Base-by-base conservation (phyloP, 2,888 invertebrate genomes). In the Timema cristinae region DNA sequence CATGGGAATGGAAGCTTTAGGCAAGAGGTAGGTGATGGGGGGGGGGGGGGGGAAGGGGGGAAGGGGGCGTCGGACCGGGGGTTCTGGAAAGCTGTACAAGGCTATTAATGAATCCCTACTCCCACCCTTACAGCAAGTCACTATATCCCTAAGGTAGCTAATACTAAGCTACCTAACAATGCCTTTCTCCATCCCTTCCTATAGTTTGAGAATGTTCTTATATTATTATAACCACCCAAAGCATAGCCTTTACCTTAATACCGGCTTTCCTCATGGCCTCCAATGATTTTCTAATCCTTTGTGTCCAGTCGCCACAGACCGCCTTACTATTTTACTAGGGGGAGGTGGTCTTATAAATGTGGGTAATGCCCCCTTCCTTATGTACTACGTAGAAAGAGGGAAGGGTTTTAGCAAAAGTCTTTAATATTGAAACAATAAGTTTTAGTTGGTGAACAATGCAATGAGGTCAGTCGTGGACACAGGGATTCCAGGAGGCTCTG, bases 391-490 rank as follows among this genome's bases (percentile, higher is more conserved):
- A 48, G 47, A 63, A 63, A 63, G 63, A 63, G 63, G 63, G 63
- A 63, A n/a, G n/a, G n/a, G n/a, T n/a, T 63, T 63, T 63, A 48
- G 63, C 63, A 48, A 48, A 63, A 63, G 63, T 73, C 72, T 73
- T 72, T 73, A 74, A 74, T 74, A 74, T 74, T 74, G 70, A 71
- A 74, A 74, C 74, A 74, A 74, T 74, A 74, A 74, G 74, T 74
- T 73, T 50, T 63, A 63, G 63, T 63, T 63, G 63, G 63, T 32
- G 63, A 32, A 63, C 50, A 52, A 15, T 63, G 63, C 7, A 54
- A 68, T 16, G 13, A 49, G 67, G 50, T 9, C 5, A n/a, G n/a
- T n/a, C n/a, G n/a, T n/a, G n/a, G n/a, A n/a, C n/a, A n/a, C n/a
- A n/a, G n/a, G n/a, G n/a, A n/a, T n/a, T n/a, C n/a, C n/a, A n/a